phyloP scores from a whole-genome alignment of 92 coral and sea anemone genomes.

The Zoanthus sociatus region DNA sequence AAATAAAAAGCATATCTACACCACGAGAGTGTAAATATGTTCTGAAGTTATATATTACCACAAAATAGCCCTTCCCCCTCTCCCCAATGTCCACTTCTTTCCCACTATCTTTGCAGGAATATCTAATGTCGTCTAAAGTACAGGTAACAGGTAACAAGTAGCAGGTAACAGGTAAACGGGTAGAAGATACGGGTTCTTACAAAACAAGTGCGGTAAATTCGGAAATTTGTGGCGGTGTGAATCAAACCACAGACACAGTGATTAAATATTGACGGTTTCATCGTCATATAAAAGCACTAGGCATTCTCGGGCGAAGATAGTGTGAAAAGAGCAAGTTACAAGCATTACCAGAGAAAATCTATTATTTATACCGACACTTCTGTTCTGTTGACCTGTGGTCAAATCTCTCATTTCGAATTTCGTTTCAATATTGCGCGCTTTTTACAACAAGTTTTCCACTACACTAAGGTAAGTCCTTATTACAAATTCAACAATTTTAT shows the following conservation, averaged over 20 bases:
- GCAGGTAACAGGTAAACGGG: background rate
- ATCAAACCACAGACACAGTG: background rate
- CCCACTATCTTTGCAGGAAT: no score
- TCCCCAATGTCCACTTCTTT: no score
- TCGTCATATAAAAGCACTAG: slow-evolving; percentile 5
- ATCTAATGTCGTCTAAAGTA: no score
- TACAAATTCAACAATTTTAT: no score
- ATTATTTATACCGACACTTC: background rate
- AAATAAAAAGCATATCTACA: no score
- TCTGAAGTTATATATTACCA: no score
- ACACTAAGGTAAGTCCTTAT: slow-evolving; percentile 11
- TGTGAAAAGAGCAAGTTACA: slow-evolving; percentile 21
- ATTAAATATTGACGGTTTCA: slow-evolving; percentile 6
- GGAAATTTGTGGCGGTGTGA: slow-evolving; percentile 39
- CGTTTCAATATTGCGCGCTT: slow-evolving; percentile 32
- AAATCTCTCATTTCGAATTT: slow-evolving; percentile 6
- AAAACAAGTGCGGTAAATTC: slow-evolving; percentile 47
- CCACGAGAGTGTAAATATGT: no score
- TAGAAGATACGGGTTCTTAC: slow-evolving; percentile 9
- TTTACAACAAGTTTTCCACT: background rate
- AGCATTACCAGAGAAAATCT: background rate
- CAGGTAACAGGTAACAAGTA: no score
- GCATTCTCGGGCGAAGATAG: background rate
- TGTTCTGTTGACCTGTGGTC: slow-evolving; percentile 11
- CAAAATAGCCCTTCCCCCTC: no score